Conservation (phyloP, 2,888 invertebrate genomes). For the Microdon myrmicae region DNA sequence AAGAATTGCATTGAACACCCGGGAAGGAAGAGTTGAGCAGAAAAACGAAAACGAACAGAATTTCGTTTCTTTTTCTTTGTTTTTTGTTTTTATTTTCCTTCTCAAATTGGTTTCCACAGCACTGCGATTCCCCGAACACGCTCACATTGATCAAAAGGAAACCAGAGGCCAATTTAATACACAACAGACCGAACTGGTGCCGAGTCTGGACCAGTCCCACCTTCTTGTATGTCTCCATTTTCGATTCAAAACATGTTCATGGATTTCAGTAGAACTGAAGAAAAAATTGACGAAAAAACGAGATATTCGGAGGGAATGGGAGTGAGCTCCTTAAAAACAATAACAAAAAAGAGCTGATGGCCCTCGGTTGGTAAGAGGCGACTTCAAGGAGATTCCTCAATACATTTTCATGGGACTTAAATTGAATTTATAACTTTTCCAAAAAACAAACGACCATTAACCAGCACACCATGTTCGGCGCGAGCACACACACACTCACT, state of each 20-base stretch:
- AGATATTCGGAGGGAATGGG: no score
- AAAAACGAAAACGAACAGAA: constrained; percentile 25
- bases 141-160: constrained; percentile 45
- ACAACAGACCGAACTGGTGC: constrained; percentile 14
- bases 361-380: constrained; percentile 2
- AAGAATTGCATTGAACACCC: constrained; percentile 34
- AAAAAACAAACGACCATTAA: constrained; percentile 41
- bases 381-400: constrained; percentile 34
- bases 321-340: constrained; percentile 9
- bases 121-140: constrained; percentile 28
- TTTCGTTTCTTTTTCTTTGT: constrained; percentile 9
- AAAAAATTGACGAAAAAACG: constrained; percentile 5
- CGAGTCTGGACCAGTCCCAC: constrained; percentile 4
- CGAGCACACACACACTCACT: constrained; percentile 1
- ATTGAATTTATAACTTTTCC: constrained; percentile 55
- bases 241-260: constrained; percentile 51
- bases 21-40: no score
- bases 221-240: constrained; percentile 35
- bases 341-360: constrained; percentile 7
- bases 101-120: constrained; percentile 38
- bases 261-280: constrained; percentile 30
- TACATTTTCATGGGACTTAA: constrained; percentile 54
- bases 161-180: constrained; percentile 41
- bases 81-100: constrained; percentile 9
- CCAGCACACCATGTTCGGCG: constrained; percentile 3